Conservation (phyloP, 2,888 invertebrate species). For the Callyntrura guangdongensis region DNA sequence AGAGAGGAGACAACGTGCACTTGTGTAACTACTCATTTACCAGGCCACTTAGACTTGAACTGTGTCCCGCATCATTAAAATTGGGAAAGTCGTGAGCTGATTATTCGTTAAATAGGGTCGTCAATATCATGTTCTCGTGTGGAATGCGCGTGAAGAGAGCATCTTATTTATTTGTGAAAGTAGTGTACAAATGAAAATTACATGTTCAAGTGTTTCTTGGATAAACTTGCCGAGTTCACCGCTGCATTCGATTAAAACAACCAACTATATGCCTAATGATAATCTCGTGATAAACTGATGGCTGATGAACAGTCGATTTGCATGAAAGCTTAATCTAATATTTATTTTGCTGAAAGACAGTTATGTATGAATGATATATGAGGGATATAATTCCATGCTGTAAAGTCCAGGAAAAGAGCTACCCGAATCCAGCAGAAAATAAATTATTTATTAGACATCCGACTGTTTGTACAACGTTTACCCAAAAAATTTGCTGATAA, state of each 20-base stretch:
- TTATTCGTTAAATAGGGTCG: constrained; percentile 69
- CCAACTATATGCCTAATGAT: background rate
- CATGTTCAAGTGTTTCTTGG: background rate
- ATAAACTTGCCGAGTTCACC: no score
- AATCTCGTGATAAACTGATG: background rate
- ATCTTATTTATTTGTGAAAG: constrained; percentile 42
- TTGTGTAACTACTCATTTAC: constrained; percentile 23
- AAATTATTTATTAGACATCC: constrained; percentile 11
- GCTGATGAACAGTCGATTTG: background rate
- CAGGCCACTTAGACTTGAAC: constrained; percentile 43
- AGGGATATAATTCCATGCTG: no score
- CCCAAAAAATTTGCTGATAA: background rate
- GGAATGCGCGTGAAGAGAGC: constrained; percentile 37
- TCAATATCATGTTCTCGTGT: constrained; percentile 55
- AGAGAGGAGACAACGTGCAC: background rate
- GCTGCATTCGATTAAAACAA: background rate
- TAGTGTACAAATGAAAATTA: background rate
- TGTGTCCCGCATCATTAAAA: constrained; percentile 64
- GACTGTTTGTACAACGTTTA: constrained; percentile 13
- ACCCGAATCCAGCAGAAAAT: background rate
- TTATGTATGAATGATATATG: background rate
- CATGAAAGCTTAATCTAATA: background rate
- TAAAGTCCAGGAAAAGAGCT: background rate
- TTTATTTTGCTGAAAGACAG: background rate
- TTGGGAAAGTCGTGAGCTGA: constrained; percentile 73